These are phyloP conservation scores for Antrozous pallidus DNA, from an alignment of 2,797 vertebrate genomes.

Conservation along the genomic window DNA sequence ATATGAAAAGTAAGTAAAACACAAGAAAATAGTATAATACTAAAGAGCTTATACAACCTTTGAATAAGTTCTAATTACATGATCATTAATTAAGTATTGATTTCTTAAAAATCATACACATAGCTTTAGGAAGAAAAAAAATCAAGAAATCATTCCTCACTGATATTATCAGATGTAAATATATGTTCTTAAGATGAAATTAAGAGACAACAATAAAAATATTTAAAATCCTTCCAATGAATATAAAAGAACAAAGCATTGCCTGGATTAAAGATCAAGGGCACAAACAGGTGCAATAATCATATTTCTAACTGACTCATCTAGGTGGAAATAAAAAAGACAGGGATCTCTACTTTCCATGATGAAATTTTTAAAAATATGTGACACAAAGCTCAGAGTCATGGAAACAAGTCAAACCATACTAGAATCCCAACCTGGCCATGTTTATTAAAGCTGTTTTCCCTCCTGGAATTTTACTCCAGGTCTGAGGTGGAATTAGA, in stretches of 20 bases:
- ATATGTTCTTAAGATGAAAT: not conserved
- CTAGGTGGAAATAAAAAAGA: not conserved
- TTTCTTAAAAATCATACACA: not conserved
- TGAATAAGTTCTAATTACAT: not conserved
- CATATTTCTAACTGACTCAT: no score
- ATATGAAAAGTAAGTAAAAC: not conserved
- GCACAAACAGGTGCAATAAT: no score
- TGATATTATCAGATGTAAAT: not conserved
- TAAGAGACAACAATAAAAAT: not conserved
- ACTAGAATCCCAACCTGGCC: not conserved
- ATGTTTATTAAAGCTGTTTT: not conserved
- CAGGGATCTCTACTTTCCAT: not conserved
- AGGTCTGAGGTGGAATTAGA: not conserved
- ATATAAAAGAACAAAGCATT: not conserved
- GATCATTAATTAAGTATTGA: not conserved
- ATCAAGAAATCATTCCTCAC: not conserved
- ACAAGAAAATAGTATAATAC: conserved; percentile 4
- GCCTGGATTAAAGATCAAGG: not conserved
- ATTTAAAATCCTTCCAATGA: not conserved
- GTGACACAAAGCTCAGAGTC: not conserved
- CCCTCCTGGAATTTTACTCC: not conserved
- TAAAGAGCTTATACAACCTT: not conserved
- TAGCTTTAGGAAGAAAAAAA: not conserved
- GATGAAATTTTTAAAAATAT: not conserved
- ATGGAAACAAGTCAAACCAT: not conserved